phyloP scores from a whole-genome alignment of 1,140 invertebrate species.

The Lucilia cuprina region DNA sequence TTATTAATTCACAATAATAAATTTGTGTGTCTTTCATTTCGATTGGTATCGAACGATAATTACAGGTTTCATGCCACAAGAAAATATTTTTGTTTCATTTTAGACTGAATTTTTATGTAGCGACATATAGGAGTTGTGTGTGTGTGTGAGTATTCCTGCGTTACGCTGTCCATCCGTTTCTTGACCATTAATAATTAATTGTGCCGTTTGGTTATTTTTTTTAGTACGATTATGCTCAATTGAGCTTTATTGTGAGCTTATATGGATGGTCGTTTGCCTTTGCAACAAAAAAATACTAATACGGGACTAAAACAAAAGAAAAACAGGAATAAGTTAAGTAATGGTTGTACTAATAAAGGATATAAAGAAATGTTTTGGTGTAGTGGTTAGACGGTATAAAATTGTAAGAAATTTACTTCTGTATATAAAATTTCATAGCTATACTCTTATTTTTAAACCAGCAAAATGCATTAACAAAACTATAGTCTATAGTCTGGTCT shows the following conservation, averaged over 20 bases:
- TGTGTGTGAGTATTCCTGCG: background rate
- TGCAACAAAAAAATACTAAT: background rate
- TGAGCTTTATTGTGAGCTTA: constrained; percentile 16
- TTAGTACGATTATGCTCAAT: constrained; percentile 14
- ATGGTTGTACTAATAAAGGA: background rate
- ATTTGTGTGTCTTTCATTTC: constrained; percentile 36
- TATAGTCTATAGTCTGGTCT: too few relatives aligned
- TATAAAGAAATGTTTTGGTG: background rate
- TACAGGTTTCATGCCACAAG: constrained; percentile 24
- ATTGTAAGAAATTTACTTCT: too few relatives aligned
- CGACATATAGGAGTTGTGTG: background rate
- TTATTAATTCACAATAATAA: constrained; percentile 38
- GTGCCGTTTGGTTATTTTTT: constrained; percentile 1
- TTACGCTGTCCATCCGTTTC: background rate
- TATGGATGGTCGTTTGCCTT: background rate
- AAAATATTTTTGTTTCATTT: constrained; percentile 19
- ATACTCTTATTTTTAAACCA: too few relatives aligned
- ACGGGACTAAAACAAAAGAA: background rate
- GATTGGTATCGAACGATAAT: constrained; percentile 37
- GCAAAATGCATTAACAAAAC: too few relatives aligned
- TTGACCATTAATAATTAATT: constrained; percentile 31
- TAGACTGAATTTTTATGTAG: background rate
- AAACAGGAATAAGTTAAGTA: background rate
- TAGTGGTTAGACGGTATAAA: background rate
- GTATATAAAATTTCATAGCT: too few relatives aligned